Conservation (phyloP, 2,888 invertebrate species). For the Euphydryas editha region DNA sequence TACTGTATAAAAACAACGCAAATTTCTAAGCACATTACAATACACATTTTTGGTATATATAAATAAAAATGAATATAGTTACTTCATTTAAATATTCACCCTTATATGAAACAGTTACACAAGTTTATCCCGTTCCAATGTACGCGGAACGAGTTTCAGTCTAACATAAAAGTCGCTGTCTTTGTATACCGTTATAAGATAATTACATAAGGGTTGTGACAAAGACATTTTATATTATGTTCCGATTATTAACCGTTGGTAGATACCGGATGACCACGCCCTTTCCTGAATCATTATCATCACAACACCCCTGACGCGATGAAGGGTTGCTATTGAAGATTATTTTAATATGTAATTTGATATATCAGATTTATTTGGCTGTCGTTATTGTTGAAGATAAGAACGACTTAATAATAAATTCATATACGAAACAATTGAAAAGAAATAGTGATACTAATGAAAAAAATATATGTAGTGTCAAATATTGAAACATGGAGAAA, state of each 20-base stretch:
- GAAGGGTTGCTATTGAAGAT: constrained; percentile 43
- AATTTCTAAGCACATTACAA: no score
- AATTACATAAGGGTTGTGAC: constrained; percentile 37
- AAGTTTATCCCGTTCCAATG: constrained; percentile 33
- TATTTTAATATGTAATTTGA: constrained; percentile 39
- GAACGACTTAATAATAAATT: neutral
- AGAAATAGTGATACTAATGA: neutral
- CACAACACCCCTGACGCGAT: constrained; percentile 57
- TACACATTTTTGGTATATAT: no score
- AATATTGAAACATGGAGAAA: neutral
- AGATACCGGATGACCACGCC: constrained; percentile 74
- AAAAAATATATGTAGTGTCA: neutral
- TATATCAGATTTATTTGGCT: constrained; percentile 14
- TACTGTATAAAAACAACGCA: no score
- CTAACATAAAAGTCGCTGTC: constrained; percentile 8
- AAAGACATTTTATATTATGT: constrained; percentile 62
- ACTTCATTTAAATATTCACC: constrained; percentile 26
- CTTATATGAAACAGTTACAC: constrained; percentile 27
- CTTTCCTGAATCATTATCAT: constrained; percentile 67
- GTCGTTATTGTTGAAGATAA: neutral
- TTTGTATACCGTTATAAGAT: constrained; percentile 20
- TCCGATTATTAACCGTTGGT: constrained; percentile 63
- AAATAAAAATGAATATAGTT: neutral
- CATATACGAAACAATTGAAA: neutral
- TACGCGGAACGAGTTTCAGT: neutral